These are phyloP conservation scores for Cassiopea xamachana DNA, from an alignment of 30 jellyfish, hydroid and myxozoan genomes.

Conservation along the genomic window DNA sequence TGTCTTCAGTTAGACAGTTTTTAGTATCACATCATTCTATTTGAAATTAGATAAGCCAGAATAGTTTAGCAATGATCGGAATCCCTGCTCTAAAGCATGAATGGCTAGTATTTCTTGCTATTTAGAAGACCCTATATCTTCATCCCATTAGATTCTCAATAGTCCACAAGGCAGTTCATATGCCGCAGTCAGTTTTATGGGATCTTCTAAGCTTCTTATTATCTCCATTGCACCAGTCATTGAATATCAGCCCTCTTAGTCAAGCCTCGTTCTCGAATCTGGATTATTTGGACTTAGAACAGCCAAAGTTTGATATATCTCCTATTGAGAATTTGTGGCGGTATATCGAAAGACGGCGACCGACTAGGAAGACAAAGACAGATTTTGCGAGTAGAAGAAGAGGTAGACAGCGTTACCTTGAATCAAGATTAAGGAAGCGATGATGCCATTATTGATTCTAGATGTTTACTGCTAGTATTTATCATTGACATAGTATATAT, in stretches of 20 bases:
- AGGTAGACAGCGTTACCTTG: conserved; percentile 9
- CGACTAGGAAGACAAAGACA: conserved; percentile 20
- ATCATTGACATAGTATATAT: background rate
- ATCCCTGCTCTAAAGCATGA: background rate
- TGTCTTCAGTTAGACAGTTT: too few relatives aligned
- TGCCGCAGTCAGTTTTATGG: conserved; percentile 86
- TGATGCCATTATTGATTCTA: background rate
- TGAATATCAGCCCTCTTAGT: conserved; percentile 49
- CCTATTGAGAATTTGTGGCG: conserved; percentile 70
- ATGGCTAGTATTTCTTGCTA: background rate
- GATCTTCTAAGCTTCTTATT: conserved; percentile 79
- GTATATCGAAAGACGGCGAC: conserved; percentile 18
- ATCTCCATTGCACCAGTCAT: conserved; percentile 69
- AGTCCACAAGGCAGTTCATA: conserved; percentile 80
- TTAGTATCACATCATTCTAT: too few relatives aligned
- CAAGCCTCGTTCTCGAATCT: conserved; percentile 48
- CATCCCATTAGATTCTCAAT: conserved; percentile 77
- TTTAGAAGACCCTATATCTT: conserved; percentile 59
- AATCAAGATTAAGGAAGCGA: conserved; percentile 8
- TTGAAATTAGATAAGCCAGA: too few relatives aligned
- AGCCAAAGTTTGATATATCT: conserved; percentile 74
- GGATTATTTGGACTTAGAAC: conserved; percentile 78
- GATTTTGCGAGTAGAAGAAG: conserved; percentile 21
- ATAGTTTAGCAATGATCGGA: too few relatives aligned
- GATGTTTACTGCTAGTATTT: background rate